Evolutionary conservation across 2,888 invertebrate species (phyloP), one percentile per base, ranked within the genome.

Genomic region (Prostheceraeus crozeri): DNA sequence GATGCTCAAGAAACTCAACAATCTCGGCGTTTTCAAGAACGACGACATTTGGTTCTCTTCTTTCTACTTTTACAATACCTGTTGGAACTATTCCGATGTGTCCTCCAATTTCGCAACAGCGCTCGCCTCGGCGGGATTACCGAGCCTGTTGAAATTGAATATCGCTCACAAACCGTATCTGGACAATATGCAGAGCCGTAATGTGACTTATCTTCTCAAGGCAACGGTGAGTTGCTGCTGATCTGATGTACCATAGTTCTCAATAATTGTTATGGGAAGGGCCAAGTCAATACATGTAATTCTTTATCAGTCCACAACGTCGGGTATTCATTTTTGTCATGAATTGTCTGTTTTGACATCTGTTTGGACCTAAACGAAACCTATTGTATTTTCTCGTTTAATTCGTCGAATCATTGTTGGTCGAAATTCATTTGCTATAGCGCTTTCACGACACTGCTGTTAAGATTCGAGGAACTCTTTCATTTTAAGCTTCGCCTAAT

Each of bases 21-120:
- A 67, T 30, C 66, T 71, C 40, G 74, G 74, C 3, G 70, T 72
- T 31, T 74, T 73, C 63, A 73, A 72, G 61, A 72, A 69, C 56
- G 73, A 72, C 53, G 69, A 70, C 35, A 68, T 73, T 45, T 73
- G 73, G 74, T 73, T 72, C 60, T 71, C 73, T 0, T 69, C 71
- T 1, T 72, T 72, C 62, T 73, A 72, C 62, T 68, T 71, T 3
- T 69, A 71, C 59, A 73, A 71, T 62, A 69, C 68, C 0, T 64
- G 67, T 55, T 73, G 73, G 74, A 74, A 74, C 62, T 73, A 68
- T 60, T 68, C 71, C 1, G 72, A 73, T 55, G 67, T 69, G 35
- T 70, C 69, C 40, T 62, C 65, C 4, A 67, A 67, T 16, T 66
- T 73, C 10, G 71, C 72, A 11, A 68, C 66, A 69, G n/a, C 70